Evolutionary conservation across 2,113 vertebrate species (phyloP).

Genomic region (Gracilinanus agilis): DNA sequence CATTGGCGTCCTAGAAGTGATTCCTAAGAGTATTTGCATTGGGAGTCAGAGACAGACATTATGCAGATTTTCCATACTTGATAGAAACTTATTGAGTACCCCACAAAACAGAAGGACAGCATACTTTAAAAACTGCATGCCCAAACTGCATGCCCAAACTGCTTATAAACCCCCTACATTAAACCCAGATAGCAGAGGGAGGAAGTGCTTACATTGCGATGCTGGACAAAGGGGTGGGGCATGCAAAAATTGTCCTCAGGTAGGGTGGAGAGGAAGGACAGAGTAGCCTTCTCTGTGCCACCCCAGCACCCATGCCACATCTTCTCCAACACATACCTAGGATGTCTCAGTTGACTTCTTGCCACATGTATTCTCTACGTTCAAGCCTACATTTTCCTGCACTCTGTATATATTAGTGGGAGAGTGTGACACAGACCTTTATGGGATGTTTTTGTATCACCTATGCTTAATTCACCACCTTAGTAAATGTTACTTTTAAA

Average conservation of each 20-base stretch:
- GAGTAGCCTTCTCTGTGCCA: too few relatives aligned
- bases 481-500: neutral
- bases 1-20: neutral
- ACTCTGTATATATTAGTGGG: neutral
- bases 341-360: neutral
- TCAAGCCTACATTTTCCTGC: neutral
- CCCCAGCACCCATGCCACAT: too few relatives aligned
- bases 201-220: too few relatives aligned
- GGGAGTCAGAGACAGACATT: neutral
- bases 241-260: too few relatives aligned
- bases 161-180: too few relatives aligned
- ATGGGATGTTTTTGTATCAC: neutral
- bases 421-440: neutral
- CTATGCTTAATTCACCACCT: neutral
- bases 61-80: too few relatives aligned
- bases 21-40: neutral
- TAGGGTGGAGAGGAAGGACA: too few relatives aligned
- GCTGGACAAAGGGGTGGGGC: too few relatives aligned
- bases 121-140: too few relatives aligned
- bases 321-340: too few relatives aligned
- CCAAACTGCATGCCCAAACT: too few relatives aligned
- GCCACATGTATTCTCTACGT: neutral
- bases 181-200: too few relatives aligned
- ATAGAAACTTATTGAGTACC: neutral
- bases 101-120: neutral